Evolutionary conservation across 2,888 invertebrate species (phyloP), one percentile per base, ranked within the genome.

Genomic region (Iselma pallidipennis): DNA sequence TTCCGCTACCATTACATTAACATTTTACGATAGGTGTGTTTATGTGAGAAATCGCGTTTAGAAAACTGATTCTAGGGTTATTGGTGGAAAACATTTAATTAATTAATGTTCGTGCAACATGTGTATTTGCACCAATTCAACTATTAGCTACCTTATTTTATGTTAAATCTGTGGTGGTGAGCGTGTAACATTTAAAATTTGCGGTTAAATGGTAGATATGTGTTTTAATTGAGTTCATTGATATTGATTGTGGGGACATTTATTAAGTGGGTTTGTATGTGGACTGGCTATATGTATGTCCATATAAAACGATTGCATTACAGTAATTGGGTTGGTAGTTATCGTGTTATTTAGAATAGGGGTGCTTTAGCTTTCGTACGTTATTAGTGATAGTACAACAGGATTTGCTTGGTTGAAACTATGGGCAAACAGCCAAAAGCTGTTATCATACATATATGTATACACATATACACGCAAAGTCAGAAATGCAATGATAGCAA

Each of bases 371-470:
- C n/a, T 29, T 52, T 29, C 52, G 21, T 45, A 12, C 23, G 52
- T 52, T 33, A 33, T 52, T 51, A 51, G 2, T 52, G 29, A n/a
- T 28, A 52, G 29, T 31, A 52, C 51, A 52, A 29, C 52, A 31
- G 52, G 31, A 52, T 52, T 52, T 52, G 14, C 10, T 51, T 5
- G 25, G 9, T 33, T 31, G 19, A n/a, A 29, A 23, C 19, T 21
- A 29, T 21, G 21, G 52, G 52, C 52, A 52, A 52, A 52, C 31
- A 9, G 52, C 52, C 52, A 52, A 52, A 14, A 33, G 21, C 23
- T 52, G 2, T 16, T 25, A 12, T 21, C 45, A 21, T 12, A 10
- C 12, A 45, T 10, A 16, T 10, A 29, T 31, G 31, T 31, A 31
- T 31, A 19, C 2, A 16, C 23, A 21, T 23, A 21, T 45, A 2